These are phyloP conservation scores for Turritopsis dohrnii DNA, from an alignment of 30 jellyfish, hydroid and myxozoan genomes.

Conservation along the genomic window DNA sequence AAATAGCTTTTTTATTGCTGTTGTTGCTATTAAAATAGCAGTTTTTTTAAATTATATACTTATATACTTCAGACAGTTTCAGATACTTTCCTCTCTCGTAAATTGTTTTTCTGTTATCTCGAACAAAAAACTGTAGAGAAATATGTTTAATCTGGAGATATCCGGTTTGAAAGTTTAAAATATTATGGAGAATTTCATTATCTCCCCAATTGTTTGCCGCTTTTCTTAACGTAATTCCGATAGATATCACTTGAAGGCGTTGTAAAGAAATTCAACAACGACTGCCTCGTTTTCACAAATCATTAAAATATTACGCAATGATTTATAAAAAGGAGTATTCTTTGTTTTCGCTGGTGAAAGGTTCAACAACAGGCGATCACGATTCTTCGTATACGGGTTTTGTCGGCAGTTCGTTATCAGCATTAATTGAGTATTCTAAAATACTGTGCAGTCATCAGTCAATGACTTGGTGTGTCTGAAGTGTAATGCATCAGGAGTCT, in stretches of 20 bases:
- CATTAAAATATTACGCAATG: background rate
- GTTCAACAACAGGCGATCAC: too few relatives aligned
- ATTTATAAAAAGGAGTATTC: background rate
- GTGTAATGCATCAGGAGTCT: too few relatives aligned
- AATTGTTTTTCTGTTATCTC: too few relatives aligned
- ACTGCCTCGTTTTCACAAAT: background rate
- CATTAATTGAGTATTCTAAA: too few relatives aligned
- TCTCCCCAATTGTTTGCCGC: background rate
- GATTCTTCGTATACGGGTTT: too few relatives aligned
- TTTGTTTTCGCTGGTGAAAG: too few relatives aligned
- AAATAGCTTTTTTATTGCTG: background rate
- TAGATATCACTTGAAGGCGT: background rate
- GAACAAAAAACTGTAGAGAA: too few relatives aligned
- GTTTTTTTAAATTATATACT: background rate
- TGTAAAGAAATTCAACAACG: background rate
- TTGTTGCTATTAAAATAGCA: conserved; percentile 9
- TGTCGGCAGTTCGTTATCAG: too few relatives aligned
- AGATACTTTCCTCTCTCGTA: too few relatives aligned
- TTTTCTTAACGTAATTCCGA: background rate
- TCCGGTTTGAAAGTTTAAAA: background rate
- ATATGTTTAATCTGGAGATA: background rate
- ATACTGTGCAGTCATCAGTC: too few relatives aligned
- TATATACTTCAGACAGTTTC: background rate
- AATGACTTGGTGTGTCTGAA: too few relatives aligned
- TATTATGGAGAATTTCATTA: background rate